Evolutionary conservation across 1,140 invertebrate species (phyloP).

Genomic region (Panagrolaimus sp.): DNA sequence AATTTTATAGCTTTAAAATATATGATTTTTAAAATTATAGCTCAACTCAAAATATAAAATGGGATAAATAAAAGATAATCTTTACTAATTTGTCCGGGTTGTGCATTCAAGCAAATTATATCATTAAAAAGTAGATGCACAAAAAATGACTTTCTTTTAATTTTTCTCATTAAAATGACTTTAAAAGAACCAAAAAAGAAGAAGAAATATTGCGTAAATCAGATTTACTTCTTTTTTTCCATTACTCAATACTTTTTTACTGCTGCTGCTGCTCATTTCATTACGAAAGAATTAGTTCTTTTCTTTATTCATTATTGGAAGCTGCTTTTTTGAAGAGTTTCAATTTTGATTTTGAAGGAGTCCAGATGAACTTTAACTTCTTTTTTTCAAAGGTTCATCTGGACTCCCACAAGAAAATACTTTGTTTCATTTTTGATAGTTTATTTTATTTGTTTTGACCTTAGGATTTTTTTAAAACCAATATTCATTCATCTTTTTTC

Average conservation of each 20-base stretch:
- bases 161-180: neutral
- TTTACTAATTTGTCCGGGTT: too few relatives aligned
- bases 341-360: neutral
- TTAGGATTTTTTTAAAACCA: neutral
- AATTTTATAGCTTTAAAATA: too few relatives aligned
- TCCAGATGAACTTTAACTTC: neutral
- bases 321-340: neutral
- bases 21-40: too few relatives aligned
- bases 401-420: neutral
- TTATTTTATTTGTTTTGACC: neutral
- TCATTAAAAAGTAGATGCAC: neutral
- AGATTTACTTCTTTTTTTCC: neutral
- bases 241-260: neutral
- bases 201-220: neutral
- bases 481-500: neutral
- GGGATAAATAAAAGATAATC: neutral
- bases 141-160: neutral
- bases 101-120: neutral
- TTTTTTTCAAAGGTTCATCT: too few relatives aligned
- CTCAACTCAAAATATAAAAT: constrained; percentile 12
- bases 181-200: neutral
- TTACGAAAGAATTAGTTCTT: too few relatives aligned
- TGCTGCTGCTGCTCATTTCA: neutral
- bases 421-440: neutral
- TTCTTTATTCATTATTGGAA: neutral